Evolutionary conservation across 2,888 invertebrate genomes (phyloP).

Genomic region (Yponomeuta sedellus): DNA sequence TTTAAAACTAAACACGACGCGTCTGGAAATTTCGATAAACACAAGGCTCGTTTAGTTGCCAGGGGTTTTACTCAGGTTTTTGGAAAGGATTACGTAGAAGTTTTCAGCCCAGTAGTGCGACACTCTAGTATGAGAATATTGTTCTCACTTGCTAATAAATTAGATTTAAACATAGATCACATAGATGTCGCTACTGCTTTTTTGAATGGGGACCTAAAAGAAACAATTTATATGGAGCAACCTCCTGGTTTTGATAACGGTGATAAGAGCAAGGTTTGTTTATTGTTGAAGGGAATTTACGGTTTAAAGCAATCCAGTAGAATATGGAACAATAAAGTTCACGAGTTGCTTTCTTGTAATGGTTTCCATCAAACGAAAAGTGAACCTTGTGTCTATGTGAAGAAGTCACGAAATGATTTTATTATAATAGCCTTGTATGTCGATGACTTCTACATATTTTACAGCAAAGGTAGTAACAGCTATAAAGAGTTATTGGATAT

Average conservation of each 20-base stretch:
- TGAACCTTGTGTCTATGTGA: slow-evolving; percentile 19
- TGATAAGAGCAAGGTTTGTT: slow-evolving; percentile 21
- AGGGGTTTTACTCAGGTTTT: slow-evolving; percentile 21
- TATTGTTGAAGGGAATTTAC: slow-evolving; percentile 22
- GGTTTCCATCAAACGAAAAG: slow-evolving; percentile 15
- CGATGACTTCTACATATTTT: slow-evolving; percentile 17
- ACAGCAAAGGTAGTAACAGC: background rate
- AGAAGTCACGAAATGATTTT: slow-evolving; percentile 7
- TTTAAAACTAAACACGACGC: slow-evolving; percentile 22
- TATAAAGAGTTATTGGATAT: background rate
- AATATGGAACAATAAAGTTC: slow-evolving; percentile 21
- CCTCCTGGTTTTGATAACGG: slow-evolving; percentile 18
- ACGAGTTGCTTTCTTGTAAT: slow-evolving; percentile 13
- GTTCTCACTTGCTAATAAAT: slow-evolving; percentile 19
- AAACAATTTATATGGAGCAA: too few species aligned
- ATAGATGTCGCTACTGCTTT: slow-evolving; percentile 11
- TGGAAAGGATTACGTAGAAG: slow-evolving; percentile 23
- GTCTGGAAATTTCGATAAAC: slow-evolving; percentile 20
- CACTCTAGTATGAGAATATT: slow-evolving; percentile 18
- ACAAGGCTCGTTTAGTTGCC: slow-evolving; percentile 24
- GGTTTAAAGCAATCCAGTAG: slow-evolving; percentile 20
- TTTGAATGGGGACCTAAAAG: too few species aligned
- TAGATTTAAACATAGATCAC: slow-evolving; percentile 12
- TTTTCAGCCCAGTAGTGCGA: slow-evolving; percentile 25
- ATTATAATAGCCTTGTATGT: slow-evolving; percentile 20